A percentile compares a stretch with the other conserved stretches of the same genome.
These are phyloP conservation scores for Lates calcarifer DNA, from an alignment of 2,113 vertebrate species.

Conservation along the genomic window DNA sequence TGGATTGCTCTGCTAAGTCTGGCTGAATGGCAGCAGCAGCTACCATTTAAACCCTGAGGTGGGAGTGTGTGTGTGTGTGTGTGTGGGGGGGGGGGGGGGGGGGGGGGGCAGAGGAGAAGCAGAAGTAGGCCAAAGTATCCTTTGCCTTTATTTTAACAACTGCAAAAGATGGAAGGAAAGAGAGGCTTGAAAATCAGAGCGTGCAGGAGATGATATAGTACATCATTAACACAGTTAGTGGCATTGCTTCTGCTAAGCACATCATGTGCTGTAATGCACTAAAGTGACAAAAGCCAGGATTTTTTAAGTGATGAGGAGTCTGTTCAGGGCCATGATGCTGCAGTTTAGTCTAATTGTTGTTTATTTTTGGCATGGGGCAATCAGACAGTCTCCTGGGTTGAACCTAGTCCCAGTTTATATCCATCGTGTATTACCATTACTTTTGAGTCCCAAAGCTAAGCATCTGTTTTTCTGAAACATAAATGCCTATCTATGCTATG, in stretches of 20 bases:
- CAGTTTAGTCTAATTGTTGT: background rate
- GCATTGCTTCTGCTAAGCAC: background rate
- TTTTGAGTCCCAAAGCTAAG: background rate
- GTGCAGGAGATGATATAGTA: background rate
- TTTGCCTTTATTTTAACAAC: constrained; percentile 44
- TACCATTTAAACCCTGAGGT: constrained; percentile 63
- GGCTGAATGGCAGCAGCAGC: constrained; percentile 79
- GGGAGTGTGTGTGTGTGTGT: constrained; percentile 6
- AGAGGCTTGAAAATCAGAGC: constrained; percentile 16
- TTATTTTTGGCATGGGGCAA: background rate
- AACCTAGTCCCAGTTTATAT: background rate
- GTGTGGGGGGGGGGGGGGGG: too few relatives aligned
- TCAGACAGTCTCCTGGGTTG: background rate
- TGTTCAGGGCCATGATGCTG: background rate
- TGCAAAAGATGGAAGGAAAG: constrained; percentile 37
- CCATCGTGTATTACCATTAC: background rate
- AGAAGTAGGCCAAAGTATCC: constrained; percentile 63
- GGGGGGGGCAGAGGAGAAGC: background rate
- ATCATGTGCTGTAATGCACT: background rate
- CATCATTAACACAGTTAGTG: background rate
- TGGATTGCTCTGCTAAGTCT: constrained; percentile 45
- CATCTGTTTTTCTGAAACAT: background rate
- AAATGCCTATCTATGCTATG: too few relatives aligned
- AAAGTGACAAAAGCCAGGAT: constrained; percentile 1
- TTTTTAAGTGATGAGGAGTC: background rate